phyloP scores from a whole-genome alignment of 2,797 vertebrate species.

The Phataginus tricuspis region DNA sequence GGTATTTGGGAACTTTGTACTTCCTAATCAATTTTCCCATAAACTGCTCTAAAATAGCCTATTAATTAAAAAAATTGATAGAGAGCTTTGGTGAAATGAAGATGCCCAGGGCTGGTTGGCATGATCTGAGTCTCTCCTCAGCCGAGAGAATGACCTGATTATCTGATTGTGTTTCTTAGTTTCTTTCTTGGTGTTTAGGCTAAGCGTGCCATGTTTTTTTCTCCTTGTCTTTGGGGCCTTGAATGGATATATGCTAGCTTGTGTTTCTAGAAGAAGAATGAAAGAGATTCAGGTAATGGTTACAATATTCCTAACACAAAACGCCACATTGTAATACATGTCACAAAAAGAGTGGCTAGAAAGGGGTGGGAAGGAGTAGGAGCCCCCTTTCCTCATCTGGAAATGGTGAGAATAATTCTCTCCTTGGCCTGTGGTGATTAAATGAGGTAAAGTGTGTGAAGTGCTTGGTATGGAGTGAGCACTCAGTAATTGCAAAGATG shows the following conservation, averaged over 20 bases:
- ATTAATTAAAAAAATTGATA: not conserved
- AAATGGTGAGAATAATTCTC: not conserved
- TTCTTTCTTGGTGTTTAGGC: not conserved
- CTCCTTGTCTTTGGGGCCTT: not conserved
- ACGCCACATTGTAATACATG: not conserved
- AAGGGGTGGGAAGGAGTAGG: not conserved
- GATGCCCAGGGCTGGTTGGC: not conserved
- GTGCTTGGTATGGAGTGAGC: not conserved
- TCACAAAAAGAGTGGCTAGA: not conserved
- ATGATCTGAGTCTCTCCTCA: not conserved
- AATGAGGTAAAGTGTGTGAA: rapidly evolving
- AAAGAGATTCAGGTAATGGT: not conserved
- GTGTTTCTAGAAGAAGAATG: not conserved
- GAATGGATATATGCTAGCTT: not conserved
- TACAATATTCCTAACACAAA: not conserved
- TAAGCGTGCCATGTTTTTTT: not conserved
- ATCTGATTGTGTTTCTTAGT: not conserved
- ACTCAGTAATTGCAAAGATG: not conserved
- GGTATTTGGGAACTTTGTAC: not conserved
- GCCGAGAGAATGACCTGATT: not conserved
- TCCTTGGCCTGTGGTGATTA: not conserved
- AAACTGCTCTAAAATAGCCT: not conserved
- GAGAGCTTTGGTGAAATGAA: not conserved
- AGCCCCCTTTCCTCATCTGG: not conserved
- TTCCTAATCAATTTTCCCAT: not conserved